These are phyloP conservation scores for Anoplophora glabripennis DNA, from an alignment of 1,140 invertebrate species.

Conservation along the genomic window DNA sequence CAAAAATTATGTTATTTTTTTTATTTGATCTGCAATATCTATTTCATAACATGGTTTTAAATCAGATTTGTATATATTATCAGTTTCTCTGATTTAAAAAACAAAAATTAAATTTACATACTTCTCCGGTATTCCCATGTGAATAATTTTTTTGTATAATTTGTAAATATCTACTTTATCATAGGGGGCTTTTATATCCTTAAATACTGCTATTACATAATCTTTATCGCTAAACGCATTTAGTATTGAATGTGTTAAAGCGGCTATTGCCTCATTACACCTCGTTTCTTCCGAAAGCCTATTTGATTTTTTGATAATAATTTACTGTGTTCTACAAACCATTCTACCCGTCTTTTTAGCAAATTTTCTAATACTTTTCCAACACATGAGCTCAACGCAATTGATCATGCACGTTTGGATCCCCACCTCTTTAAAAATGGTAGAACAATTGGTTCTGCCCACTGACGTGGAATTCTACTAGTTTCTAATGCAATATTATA, in stretches of 20 bases:
- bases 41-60: neutral
- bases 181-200: conserved; percentile 19
- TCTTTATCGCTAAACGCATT: neutral
- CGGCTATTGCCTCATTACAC: conserved; percentile 1
- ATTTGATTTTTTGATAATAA: conserved; percentile 4
- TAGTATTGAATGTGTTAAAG: conserved; percentile 5
- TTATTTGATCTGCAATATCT: neutral
- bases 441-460: conserved; percentile 6
- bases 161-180: conserved; percentile 17
- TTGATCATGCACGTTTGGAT: neutral
- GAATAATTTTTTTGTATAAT: neutral
- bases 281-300: conserved; percentile 12
- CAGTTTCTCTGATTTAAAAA: neutral
- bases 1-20: neutral
- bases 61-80: neutral
- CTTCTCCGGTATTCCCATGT: neutral
- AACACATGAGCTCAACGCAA: conserved; percentile 1
- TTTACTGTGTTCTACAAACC: conserved; percentile 3
- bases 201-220: conserved; percentile 11
- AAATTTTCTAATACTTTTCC: conserved; percentile 11
- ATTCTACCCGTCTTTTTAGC: conserved; percentile 7
- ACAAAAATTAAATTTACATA: neutral
- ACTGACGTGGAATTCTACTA: too few species aligned
- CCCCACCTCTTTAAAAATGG: conserved; percentile 5
- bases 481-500: neutral